These are phyloP conservation scores for Serinus canaria DNA, from an alignment of 2,113 vertebrate species.

Conservation along the genomic window DNA sequence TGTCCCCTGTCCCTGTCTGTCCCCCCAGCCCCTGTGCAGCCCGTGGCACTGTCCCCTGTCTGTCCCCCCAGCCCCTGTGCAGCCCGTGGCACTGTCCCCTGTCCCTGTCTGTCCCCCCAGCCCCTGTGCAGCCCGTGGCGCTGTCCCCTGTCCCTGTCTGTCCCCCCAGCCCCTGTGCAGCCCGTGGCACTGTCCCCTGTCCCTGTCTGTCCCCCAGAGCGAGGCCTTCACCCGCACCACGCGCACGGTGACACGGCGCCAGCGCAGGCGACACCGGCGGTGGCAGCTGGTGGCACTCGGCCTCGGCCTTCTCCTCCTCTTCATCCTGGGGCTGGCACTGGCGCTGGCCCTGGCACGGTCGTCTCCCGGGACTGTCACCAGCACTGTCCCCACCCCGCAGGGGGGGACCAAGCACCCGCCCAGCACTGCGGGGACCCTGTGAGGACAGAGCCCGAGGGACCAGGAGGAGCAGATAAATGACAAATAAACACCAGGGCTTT, in stretches of 20 bases:
- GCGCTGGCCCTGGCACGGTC: neutral
- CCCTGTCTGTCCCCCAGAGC: neutral
- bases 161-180: no score
- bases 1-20: neutral
- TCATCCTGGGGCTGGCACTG: neutral
- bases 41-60: neutral
- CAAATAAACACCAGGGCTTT: rapidly evolving
- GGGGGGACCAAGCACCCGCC: neutral
- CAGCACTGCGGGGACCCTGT: no score
- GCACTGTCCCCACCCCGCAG: neutral
- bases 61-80: neutral
- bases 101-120: no score
- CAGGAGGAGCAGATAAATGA: rapidly evolving
- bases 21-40: no score
- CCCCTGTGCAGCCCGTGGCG: no score
- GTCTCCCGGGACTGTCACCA: neutral
- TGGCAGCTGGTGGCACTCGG: neutral
- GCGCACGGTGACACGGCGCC: neutral
- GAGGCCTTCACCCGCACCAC: neutral
- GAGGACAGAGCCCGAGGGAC: neutral
- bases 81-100: no score
- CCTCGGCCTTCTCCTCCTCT: neutral
- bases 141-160: no score
- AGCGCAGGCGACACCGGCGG: neutral
- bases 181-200: no score